Evolutionary conservation across 2,888 invertebrate species (phyloP), one percentile per base, ranked within the genome.

Genomic region (Coelopa pilipes): DNA sequence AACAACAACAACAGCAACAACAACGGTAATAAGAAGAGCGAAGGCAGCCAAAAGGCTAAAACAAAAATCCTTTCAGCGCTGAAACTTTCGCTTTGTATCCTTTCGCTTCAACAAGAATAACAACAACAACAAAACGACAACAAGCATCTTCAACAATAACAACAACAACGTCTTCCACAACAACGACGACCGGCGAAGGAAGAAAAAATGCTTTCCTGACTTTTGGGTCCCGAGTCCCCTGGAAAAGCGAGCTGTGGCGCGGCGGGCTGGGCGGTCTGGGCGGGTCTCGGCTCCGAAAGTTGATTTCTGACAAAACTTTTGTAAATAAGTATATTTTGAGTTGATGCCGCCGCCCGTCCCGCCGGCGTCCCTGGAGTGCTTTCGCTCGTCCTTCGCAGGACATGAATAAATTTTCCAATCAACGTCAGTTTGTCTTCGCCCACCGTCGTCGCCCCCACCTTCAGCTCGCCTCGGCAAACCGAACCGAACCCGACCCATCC

Each of bases 381-480:
- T 66, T 66, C 24, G 57, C 72, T 76, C 63, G 72, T 74, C 74
- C 78, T 75, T 76, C 76, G 67, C 77, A 72, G 77, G 71, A 66
- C 67, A 76, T 77, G 78, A 76, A 80, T 80, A 80, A 79, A 80
- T 79, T 80, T 80, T 78, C 76, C 79, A 80, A 80, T 80, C 79
- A 80, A 78, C 79, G 78, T 79, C 75, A 76, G 79, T 77, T 78
- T 80, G 79, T 78, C 73, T 77, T 78, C 69, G 21, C n/a, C 1
- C 47, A 12, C 34, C 21, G 34, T 24, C 60, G 12, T 65, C 17
- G 46, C 49, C 67, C 21, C 57, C 47, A 63, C 69, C 34, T 75
- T 77, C 53, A 53, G 2, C 53, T 10, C 13, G 49, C 13, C 13
- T 49, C 49, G 10, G 13, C 49, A 10, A 49, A 49, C 49, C n/a